Percentiles rank a stretch among this genome's conserved stretches.
Conservation (phyloP, 2,888 invertebrate genomes). For the Nemapogon koenigi region DNA sequence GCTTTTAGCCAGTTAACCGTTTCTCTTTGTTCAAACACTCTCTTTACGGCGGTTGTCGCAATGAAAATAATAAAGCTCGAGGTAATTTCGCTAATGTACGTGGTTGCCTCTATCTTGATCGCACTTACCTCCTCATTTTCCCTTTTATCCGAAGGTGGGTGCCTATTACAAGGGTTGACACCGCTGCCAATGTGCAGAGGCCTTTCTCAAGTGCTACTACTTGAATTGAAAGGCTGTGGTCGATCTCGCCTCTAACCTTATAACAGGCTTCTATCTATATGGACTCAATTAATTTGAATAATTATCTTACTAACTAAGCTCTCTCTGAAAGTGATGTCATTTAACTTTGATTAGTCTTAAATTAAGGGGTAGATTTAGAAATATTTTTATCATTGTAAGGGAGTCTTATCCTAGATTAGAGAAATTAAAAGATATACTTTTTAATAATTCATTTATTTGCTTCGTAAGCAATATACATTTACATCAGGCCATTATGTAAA, state of each 20-base stretch:
- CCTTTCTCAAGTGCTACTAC: conserved; percentile 29
- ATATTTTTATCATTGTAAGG: too few species aligned
- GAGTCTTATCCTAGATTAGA: neutral
- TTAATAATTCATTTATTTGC: conserved; percentile 43
- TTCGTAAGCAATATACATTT: conserved; percentile 52
- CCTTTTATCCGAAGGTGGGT: conserved; percentile 30
- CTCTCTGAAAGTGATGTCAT: too few species aligned
- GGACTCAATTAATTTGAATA: too few species aligned
- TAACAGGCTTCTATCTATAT: too few species aligned
- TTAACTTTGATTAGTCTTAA: conserved; percentile 47
- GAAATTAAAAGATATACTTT: too few species aligned
- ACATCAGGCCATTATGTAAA: conserved; percentile 41
- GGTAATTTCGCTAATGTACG: conserved; percentile 65
- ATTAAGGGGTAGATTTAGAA: conserved; percentile 27
- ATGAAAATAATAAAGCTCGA: conserved; percentile 60
- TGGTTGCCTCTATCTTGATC: conserved; percentile 58
- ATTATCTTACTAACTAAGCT: too few species aligned
- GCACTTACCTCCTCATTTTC: conserved; percentile 39
- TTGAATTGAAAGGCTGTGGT: conserved; percentile 4
- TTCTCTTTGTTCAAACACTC: conserved; percentile 9
- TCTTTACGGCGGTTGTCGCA: conserved; percentile 41
- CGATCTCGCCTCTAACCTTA: too few species aligned
- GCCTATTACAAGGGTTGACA: conserved; percentile 53
- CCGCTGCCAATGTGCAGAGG: conserved; percentile 24
- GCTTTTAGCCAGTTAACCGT: conserved; percentile 9